A percentile compares a stretch with the other conserved stretches of the same genome.
Evolutionary conservation across 2,888 invertebrate species (phyloP).

Genomic region (Sesamia inferens): DNA sequence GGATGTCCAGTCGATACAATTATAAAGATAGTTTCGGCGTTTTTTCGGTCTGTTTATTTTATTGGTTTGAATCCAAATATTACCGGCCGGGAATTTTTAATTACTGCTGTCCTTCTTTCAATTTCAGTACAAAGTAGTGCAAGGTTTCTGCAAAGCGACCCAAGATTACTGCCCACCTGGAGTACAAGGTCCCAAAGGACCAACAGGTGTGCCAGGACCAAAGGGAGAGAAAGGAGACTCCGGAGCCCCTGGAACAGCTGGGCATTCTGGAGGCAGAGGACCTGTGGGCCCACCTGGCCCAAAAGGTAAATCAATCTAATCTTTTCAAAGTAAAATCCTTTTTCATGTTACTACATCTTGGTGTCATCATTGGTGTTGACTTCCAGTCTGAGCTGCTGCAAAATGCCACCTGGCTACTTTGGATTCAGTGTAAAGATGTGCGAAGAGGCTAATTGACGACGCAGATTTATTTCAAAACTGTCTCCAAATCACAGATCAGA

Average conservation of each 20-base stretch:
- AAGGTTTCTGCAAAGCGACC: conserved; percentile 95
- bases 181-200: conserved; percentile 91
- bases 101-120: neutral
- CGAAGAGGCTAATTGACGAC: too few species aligned
- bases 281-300: conserved; percentile 91
- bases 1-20: neutral
- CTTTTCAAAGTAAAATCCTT: too few species aligned
- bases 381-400: neutral
- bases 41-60: neutral
- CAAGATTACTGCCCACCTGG: conserved; percentile 94
- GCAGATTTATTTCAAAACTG: too few species aligned
- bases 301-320: conserved; percentile 86
- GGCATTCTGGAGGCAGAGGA: conserved; percentile 92
- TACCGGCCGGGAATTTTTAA: too few species aligned
- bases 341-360: too few species aligned
- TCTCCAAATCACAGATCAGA: too few species aligned
- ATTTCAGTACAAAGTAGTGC: conserved; percentile 94
- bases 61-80: too few species aligned
- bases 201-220: conserved; percentile 90
- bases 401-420: too few species aligned
- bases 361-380: too few species aligned
- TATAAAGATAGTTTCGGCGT: too few species aligned
- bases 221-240: conserved; percentile 92
- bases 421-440: too few species aligned
- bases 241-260: conserved; percentile 93